phyloP scores from a whole-genome alignment of 2,888 invertebrate genomes.

The Drepanosiphum platanoidis region DNA sequence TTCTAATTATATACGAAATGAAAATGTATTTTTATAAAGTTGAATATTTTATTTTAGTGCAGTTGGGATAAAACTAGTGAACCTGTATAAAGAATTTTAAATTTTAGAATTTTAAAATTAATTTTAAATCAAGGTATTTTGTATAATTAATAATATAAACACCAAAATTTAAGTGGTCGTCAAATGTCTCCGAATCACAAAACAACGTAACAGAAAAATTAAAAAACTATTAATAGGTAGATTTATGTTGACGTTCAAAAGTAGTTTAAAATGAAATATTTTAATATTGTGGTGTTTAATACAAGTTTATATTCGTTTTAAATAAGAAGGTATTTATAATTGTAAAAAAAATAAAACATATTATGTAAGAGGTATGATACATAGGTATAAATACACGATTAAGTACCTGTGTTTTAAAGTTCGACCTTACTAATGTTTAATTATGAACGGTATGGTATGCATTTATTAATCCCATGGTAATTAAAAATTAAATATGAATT shows the following conservation, averaged over 20 bases:
- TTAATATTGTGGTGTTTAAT: background rate
- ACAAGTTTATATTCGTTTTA: background rate
- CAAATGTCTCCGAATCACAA: background rate
- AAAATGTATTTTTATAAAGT: no score
- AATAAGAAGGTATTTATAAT: no score
- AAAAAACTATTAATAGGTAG: background rate
- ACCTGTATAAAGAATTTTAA: background rate
- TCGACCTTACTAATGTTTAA: no score
- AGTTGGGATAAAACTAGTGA: background rate
- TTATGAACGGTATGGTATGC: no score
- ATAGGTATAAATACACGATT: background rate
- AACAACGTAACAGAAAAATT: slow-evolving; percentile 8
- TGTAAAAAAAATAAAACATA: no score
- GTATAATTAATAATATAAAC: background rate
- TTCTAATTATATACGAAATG: background rate
- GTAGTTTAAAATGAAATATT: background rate
- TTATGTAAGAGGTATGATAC: no score
- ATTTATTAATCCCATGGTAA: background rate
- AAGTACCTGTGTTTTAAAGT: background rate
- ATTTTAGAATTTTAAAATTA: background rate
- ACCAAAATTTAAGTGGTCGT: background rate
- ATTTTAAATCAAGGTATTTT: no score
- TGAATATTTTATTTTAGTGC: background rate
- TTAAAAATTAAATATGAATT: background rate
- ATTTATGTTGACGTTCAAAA: background rate